Base-by-base conservation (phyloP, 2,888 invertebrate species). In the Aporophyla nigra region DNA sequence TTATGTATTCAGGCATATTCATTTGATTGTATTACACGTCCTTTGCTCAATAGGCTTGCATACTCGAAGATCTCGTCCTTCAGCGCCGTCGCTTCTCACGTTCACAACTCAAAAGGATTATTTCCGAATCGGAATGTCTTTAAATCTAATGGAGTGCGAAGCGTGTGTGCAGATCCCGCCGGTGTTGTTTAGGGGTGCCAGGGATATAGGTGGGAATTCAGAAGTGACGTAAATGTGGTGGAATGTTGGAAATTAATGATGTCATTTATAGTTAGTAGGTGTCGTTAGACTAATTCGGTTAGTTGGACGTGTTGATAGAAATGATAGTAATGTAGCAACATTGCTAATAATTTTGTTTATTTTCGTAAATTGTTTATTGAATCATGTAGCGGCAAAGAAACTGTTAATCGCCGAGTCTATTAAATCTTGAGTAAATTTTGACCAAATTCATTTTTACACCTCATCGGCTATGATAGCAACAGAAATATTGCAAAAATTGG, bases 131-230 rank as follows among this genome's bases (percentile, higher is more conserved):
- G 88, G 88, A 88, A 88, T 88, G 88, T 84, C 83, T 89, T 89
- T 88, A 85, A 89, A 88, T 88, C 84, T 89, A 89, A 90, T 89
- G 90, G 87, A 90, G 89, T 89, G 90, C 88, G 85, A 90, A 88
- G 86, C 83, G 83, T 87, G 82, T 83, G 82, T 77, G 81, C 88
- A 78, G 80, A 86, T 82, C 86, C 81, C 71, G 80, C 73, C 80
- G 73, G 74, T 81, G 40, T 65, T 40, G 16, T 19, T 16, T 71
- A 88, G 88, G 88, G 88, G 21, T 87, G 88, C 33, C 74, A 58
- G 40, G 14, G 14, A 12, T 33, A 58, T 49, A 27, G 27, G 16
- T 54, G 16, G 12, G 58, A 33, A 59, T 59, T 70, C 14, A 76
- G 5, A 24, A 9, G 19, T 63, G 62, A 63, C 43, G 43, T 58